Evolutionary conservation across 2,797 vertebrate species (phyloP).

Genomic region (Esox masquinongy): DNA sequence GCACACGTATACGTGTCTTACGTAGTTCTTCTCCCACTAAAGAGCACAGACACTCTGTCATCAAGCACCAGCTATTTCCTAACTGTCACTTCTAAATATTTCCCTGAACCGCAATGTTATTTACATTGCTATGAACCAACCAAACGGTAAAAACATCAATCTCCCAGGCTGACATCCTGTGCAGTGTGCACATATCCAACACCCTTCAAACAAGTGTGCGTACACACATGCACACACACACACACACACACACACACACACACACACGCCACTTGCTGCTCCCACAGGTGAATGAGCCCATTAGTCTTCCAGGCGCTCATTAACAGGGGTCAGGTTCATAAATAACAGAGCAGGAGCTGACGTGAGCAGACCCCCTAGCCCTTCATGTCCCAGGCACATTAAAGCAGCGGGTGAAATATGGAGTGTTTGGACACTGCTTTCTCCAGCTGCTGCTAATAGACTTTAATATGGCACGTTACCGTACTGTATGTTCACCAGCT

Average conservation of each 20-base stretch:
- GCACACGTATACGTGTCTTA: background rate
- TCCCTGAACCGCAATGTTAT: conserved; percentile 38
- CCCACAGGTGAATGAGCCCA: conserved; percentile 50
- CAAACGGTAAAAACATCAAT: conserved; percentile 65
- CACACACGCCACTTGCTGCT: background rate
- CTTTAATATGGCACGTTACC: background rate
- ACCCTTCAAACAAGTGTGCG: background rate
- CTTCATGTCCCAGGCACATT: conserved; percentile 38
- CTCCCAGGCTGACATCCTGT: conserved; percentile 20
- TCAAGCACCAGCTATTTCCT: conserved; percentile 21
- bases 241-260: conserved; percentile 3
- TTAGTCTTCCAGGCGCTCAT: conserved; percentile 65
- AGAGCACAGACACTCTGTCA: conserved; percentile 20
- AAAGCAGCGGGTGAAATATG: conserved; percentile 26
- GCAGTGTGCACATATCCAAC: background rate
- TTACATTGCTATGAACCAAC: conserved; percentile 60
- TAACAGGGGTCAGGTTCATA: conserved; percentile 63
- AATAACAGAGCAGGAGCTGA: conserved; percentile 47
- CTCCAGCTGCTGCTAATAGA: conserved; percentile 20
- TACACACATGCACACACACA: conserved; percentile 9
- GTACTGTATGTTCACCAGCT: background rate
- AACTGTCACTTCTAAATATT: conserved; percentile 43
- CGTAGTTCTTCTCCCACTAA: conserved; percentile 1
- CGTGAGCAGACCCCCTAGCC: conserved; percentile 29
- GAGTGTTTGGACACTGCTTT: conserved; percentile 24